Evolutionary conservation across 2,113 vertebrate genomes (phyloP).

Genomic region (Pteruthius melanotis): DNA sequence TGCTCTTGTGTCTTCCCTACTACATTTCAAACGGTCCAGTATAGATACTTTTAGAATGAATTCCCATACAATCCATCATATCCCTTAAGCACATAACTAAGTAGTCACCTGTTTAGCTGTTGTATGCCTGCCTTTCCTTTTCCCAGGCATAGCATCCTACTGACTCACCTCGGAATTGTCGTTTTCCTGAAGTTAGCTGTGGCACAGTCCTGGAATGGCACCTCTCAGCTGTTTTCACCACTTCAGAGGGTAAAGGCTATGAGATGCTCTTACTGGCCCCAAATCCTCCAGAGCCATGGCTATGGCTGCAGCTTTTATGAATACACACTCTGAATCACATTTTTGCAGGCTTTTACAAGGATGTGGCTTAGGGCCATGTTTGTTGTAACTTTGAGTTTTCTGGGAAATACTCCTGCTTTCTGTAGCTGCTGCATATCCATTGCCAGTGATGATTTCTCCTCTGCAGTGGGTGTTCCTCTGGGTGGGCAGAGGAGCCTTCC

Average conservation of each 20-base stretch:
- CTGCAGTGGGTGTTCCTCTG: background rate
- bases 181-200: background rate
- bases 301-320: background rate
- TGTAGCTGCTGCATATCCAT: background rate
- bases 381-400: background rate
- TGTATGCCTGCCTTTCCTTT: background rate
- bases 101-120: background rate
- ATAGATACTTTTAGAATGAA: background rate
- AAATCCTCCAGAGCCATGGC: background rate
- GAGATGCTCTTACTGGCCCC: background rate
- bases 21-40: background rate
- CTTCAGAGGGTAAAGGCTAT: background rate
- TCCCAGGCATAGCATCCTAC: background rate
- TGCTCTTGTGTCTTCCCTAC: background rate
- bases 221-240: background rate
- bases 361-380: background rate
- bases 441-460: background rate
- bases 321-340: background rate
- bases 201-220: background rate
- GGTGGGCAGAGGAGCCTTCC: background rate
- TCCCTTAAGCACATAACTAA: background rate
- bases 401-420: background rate
- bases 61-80: background rate
- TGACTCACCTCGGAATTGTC: background rate
- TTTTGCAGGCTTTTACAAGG: background rate